Base-by-base conservation (phyloP, 2,113 vertebrate genomes). In the Rhynchomys soricoides region DNA sequence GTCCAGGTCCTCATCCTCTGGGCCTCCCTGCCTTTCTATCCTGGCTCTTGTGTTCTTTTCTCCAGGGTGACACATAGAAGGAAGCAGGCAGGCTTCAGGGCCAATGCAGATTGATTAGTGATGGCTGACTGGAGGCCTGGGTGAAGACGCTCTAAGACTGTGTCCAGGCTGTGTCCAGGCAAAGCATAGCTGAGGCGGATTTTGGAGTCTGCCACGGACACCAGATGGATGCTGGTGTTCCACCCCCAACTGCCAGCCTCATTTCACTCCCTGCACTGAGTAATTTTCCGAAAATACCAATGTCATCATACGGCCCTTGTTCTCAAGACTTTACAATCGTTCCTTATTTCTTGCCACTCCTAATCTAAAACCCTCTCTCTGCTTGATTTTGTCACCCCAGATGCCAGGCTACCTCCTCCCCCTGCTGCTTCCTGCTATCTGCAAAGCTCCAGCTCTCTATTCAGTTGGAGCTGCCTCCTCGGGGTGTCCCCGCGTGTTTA, bases 221-320 rank as follows among this genome's bases (percentile, higher is more conserved):
- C 64, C 79, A 94, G 90, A 75, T 52, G 83, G 83, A 87, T 59
- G 11, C 43, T 57, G 50, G 34, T 13, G 0, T 74, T 24, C n/a
- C 2, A 34, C 31, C 16, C 57, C n/a, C 50, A 9, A n/a, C 11
- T n/a, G 68, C 62, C 74, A 90, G 37, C 52, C 70, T 73, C 50
- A 71, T 55, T 73, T 92, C 21, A 16, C 17, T 78, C 59, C 66
- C 24, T 48, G 48, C 4, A 59, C 68, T 81, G 74, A 64, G 45
- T 37, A 48, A 55, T 77, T 88, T 94, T 93, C 90, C 85, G 52
- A 40, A 57, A 92, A 88, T 64, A 90, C 40, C 52, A 48, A 74
- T 12, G 50, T 22, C 79, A 34, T 70, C 68, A 22, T 34, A 50
- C 45, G 79, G 52, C 21, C 40, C 11, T 74, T 92, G 48, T 91